Evolutionary conservation across 2,113 vertebrate species (phyloP).

Genomic region (Butorides virescens): DNA sequence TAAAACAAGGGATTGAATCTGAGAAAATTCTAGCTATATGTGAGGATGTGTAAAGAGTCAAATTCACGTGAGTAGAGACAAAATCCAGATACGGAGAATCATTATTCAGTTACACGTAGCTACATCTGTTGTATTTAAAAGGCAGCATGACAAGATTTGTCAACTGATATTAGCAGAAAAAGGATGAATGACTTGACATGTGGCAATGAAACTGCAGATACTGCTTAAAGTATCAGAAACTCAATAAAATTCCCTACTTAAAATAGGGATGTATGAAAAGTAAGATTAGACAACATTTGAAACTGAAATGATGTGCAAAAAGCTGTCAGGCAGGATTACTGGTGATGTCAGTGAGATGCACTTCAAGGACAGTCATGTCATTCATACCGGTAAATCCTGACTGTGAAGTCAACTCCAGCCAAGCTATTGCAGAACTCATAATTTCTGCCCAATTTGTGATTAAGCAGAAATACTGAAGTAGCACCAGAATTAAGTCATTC

Average conservation of each 20-base stretch:
- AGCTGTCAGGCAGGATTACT: not conserved
- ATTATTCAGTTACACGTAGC: not conserved
- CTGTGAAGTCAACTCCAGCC: not conserved
- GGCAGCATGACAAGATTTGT: not conserved
- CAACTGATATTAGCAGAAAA: not conserved
- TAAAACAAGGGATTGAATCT: not conserved
- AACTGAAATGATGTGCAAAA: not conserved
- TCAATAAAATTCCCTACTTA: not conserved
- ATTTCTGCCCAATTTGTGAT: rapidly evolving
- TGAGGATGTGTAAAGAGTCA: not conserved
- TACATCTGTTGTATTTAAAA: not conserved
- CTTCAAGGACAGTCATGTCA: not conserved
- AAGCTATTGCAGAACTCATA: not conserved
- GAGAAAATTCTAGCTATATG: not conserved
- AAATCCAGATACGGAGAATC: not conserved
- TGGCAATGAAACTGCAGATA: not conserved
- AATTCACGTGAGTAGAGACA: not conserved
- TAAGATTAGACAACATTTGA: not conserved
- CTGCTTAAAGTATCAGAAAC: not conserved
- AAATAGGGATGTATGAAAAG: not conserved
- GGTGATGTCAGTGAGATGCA: not conserved
- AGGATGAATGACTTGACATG: not conserved
- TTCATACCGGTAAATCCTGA: not conserved
- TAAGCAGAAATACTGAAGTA: not conserved
- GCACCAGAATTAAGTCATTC: not conserved